phyloP scores from a whole-genome alignment of 2,797 vertebrate genomes.

The Bovichtus diacanthus region DNA sequence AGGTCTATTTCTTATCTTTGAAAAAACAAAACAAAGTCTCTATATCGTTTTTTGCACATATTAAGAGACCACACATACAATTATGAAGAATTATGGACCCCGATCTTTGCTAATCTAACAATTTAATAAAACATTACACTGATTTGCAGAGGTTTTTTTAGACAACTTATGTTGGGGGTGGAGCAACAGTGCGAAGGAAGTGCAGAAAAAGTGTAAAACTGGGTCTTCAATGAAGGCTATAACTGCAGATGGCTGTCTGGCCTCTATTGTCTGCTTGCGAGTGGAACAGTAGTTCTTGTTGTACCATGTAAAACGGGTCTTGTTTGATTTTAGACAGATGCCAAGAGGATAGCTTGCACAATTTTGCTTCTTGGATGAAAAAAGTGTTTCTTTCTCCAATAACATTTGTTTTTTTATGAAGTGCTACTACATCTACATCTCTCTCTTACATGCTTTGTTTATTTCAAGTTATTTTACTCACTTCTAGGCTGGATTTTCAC shows the following conservation, averaged over 20 bases:
- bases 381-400: not conserved
- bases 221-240: conserved; percentile 11
- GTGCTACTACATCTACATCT: not conserved
- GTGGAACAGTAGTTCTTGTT: conserved; percentile 35
- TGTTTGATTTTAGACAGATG: conserved; percentile 37
- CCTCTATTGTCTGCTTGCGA: conserved; percentile 32
- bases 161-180: not conserved
- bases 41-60: not conserved
- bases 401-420: not conserved
- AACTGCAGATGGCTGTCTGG: conserved; percentile 64
- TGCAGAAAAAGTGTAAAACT: not conserved
- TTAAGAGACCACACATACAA: not conserved
- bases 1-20: conserved; percentile 15
- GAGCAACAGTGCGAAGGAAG: conserved; percentile 13
- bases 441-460: not conserved
- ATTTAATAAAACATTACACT: not conserved
- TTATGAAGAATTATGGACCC: not conserved
- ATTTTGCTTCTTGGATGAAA: conserved; percentile 11
- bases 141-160: conserved; percentile 6
- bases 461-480: not conserved
- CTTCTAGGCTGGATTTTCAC: not conserved
- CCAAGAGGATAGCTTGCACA: conserved; percentile 22
- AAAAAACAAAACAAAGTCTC: not conserved
- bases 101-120: conserved; percentile 8
- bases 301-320: conserved; percentile 26